A percentile compares a stretch with the other conserved stretches of the same genome.
phyloP scores from a whole-genome alignment of 1,140 invertebrate species.

The Drosophila malerkotliana region DNA sequence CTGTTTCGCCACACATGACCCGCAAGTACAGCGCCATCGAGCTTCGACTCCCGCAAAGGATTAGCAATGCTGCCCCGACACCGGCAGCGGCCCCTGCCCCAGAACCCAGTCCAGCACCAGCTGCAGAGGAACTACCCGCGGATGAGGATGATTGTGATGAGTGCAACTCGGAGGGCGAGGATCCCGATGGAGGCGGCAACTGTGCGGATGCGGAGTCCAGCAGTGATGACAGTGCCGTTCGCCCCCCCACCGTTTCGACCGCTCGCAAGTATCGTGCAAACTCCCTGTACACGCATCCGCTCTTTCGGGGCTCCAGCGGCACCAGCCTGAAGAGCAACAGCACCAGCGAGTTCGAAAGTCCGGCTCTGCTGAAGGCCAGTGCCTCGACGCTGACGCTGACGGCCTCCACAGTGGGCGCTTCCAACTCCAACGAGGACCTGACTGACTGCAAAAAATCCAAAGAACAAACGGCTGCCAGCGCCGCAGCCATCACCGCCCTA shows the following conservation, averaged over 20 bases:
- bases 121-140: slow-evolving; percentile 1
- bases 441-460: slow-evolving; percentile 54
- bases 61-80: slow-evolving; percentile 26
- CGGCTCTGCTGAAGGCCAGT: slow-evolving; percentile 43
- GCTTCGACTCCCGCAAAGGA: slow-evolving; percentile 61
- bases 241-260: slow-evolving; percentile 54
- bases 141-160: slow-evolving; percentile 74
- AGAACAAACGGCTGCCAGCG: slow-evolving; percentile 35
- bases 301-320: slow-evolving; percentile 63
- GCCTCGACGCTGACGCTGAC: slow-evolving; percentile 50
- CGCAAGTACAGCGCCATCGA: slow-evolving; percentile 76
- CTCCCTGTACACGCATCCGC: slow-evolving; percentile 71
- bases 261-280: slow-evolving; percentile 78
- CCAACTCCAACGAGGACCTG: slow-evolving; percentile 53
- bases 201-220: slow-evolving; percentile 80
- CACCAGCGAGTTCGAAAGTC: slow-evolving; percentile 42
- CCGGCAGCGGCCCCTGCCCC: neutral
- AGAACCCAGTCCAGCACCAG: slow-evolving; percentile 10
- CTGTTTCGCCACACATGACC: slow-evolving; percentile 84
- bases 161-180: slow-evolving; percentile 65
- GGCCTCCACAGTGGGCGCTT: slow-evolving; percentile 16
- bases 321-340: slow-evolving; percentile 49
- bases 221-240: slow-evolving; percentile 76
- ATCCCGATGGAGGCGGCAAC: slow-evolving; percentile 76
- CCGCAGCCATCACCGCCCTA: slow-evolving; percentile 15